Evolutionary conservation across 2,113 vertebrate species (phyloP).

Genomic region (Paradisaea rubra): DNA sequence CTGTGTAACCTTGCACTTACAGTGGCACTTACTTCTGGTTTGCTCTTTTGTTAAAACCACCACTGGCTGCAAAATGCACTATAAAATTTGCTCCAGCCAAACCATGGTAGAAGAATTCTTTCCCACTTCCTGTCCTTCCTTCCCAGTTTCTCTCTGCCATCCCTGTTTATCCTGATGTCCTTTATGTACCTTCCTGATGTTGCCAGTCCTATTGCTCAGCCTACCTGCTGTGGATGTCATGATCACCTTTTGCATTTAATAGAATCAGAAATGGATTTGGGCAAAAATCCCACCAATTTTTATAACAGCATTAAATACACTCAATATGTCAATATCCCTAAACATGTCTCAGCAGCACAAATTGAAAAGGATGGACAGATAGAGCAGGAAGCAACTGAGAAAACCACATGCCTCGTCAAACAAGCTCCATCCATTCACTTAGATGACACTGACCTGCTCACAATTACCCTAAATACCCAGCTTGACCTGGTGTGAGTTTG

Average conservation of each 20-base stretch:
- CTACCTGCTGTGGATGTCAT: neutral
- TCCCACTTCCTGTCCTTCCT: neutral
- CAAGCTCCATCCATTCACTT: neutral
- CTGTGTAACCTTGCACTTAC: neutral
- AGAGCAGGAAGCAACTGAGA: neutral
- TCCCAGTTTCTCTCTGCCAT: neutral
- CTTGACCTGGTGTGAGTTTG: neutral
- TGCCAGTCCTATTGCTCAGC: neutral
- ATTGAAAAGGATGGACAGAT: neutral
- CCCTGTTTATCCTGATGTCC: neutral
- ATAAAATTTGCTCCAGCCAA: neutral
- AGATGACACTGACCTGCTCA: neutral
- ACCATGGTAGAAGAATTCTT: neutral
- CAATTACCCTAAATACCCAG: neutral
- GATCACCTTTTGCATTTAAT: neutral
- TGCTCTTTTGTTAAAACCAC: neutral
- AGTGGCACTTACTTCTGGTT: neutral
- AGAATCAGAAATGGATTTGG: neutral
- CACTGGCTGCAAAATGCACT: neutral
- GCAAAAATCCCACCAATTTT: neutral
- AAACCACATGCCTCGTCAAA: neutral
- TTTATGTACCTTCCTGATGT: neutral
- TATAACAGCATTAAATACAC: neutral
- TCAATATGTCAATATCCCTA: neutral
- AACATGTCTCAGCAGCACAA: neutral